phyloP scores from a whole-genome alignment of 2,888 invertebrate genomes.

The Argyra leucocephala region DNA sequence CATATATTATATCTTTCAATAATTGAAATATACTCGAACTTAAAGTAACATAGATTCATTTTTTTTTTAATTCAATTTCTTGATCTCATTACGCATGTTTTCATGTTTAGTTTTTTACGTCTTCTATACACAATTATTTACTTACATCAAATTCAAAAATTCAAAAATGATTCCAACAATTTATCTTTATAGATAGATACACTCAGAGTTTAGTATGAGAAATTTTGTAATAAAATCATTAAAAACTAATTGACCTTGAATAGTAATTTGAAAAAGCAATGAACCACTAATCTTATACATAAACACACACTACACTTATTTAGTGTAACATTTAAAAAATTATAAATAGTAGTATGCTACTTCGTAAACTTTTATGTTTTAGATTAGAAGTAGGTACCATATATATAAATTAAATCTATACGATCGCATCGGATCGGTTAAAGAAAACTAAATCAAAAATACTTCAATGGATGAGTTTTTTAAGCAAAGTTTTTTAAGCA shows the following conservation, averaged over 20 bases:
- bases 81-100: slow-evolving; percentile 2
- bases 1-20: too few species aligned
- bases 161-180: too few species aligned
- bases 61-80: background rate
- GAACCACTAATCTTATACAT: background rate
- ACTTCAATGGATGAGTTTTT: background rate
- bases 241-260: slow-evolving; percentile 1
- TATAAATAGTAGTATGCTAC: too few species aligned
- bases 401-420: background rate
- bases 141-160: too few species aligned
- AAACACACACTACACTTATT: background rate
- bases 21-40: too few species aligned
- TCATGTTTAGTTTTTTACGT: background rate
- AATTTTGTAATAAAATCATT: slow-evolving; percentile 1
- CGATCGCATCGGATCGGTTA: too few species aligned
- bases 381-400: background rate
- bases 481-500: background rate
- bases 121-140: background rate
- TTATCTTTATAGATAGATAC: too few species aligned
- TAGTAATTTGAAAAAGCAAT: background rate
- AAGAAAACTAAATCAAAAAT: background rate
- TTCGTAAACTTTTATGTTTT: background rate
- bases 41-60: background rate
- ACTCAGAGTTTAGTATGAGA: too few species aligned
- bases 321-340: background rate